These are phyloP conservation scores for Stegodyphus dumicola DNA, from an alignment of 1,140 invertebrate species.

Conservation along the genomic window DNA sequence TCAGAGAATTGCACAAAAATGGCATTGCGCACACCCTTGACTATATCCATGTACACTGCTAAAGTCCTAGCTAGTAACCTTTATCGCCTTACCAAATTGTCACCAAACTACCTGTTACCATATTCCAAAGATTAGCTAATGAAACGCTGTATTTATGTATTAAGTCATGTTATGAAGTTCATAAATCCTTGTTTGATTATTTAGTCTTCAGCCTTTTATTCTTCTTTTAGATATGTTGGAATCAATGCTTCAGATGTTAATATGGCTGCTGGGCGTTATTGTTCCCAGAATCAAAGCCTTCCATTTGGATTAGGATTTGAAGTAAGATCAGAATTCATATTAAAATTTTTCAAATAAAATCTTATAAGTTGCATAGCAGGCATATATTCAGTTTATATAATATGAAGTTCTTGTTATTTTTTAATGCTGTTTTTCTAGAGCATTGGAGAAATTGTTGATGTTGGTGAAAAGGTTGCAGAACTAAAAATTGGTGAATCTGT, in stretches of 20 bases:
- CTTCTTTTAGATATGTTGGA: slow-evolving; percentile 41
- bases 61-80: too few relatives aligned
- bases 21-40: too few relatives aligned
- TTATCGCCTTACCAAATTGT: too few relatives aligned
- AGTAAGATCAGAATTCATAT: slow-evolving; percentile 17
- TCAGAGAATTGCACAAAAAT: too few relatives aligned
- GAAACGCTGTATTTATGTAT: neutral
- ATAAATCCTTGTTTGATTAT: neutral
- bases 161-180: too few relatives aligned
- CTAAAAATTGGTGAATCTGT: slow-evolving; percentile 35
- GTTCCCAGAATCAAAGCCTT: neutral
- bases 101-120: too few relatives aligned
- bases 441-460: slow-evolving; percentile 47
- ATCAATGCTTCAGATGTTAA: slow-evolving; percentile 62
- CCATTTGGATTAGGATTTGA: slow-evolving; percentile 61
- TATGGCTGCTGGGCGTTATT: slow-evolving; percentile 55
- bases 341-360: neutral
- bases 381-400: neutral
- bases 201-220: neutral
- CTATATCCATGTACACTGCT: too few relatives aligned
- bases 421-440: slow-evolving; percentile 14
- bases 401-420: neutral
- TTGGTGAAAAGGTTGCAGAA: slow-evolving; percentile 46
- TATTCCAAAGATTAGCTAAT: too few relatives aligned
- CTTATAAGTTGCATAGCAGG: neutral